phyloP scores from a whole-genome alignment of 2,888 invertebrate genomes.

The Trichogramma evanescens region DNA sequence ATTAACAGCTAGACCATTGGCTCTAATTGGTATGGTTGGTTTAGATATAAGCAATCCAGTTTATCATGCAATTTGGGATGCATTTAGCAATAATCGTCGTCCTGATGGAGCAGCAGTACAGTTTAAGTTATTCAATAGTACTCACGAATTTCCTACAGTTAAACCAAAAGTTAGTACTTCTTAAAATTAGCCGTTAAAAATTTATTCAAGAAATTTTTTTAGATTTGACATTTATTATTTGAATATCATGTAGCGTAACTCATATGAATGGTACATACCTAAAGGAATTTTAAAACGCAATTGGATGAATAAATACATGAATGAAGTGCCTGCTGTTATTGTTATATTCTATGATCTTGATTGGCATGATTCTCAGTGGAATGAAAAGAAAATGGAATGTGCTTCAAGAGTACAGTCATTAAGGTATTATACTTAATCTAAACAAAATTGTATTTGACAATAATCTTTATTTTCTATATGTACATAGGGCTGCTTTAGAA shows the following conservation, averaged over 20 bases:
- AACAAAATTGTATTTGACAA: constrained; percentile 5
- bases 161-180: constrained; percentile 58
- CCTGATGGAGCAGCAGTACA: constrained; percentile 76
- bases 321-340: constrained; percentile 83
- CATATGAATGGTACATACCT: constrained; percentile 93
- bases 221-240: not conserved
- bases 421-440: constrained; percentile 45
- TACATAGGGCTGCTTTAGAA: constrained; percentile 60
- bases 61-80: constrained; percentile 90
- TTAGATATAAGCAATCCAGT: constrained; percentile 80
- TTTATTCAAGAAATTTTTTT: not conserved
- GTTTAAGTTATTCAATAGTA: constrained; percentile 73
- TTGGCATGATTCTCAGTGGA: constrained; percentile 93
- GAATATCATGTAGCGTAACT: constrained; percentile 56
- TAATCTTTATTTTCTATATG: constrained; percentile 19
- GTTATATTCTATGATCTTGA: constrained; percentile 95
- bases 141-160: constrained; percentile 80
- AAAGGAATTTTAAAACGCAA: constrained; percentile 89
- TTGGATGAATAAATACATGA: constrained; percentile 91
- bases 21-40: constrained; percentile 82
- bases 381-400: constrained; percentile 90
- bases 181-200: not conserved
- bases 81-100: constrained; percentile 75
- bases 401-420: constrained; percentile 80
- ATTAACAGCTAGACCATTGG: constrained; percentile 75